Base-by-base conservation (phyloP, 2,888 invertebrate genomes). In the Pseudanteris insignis region DNA sequence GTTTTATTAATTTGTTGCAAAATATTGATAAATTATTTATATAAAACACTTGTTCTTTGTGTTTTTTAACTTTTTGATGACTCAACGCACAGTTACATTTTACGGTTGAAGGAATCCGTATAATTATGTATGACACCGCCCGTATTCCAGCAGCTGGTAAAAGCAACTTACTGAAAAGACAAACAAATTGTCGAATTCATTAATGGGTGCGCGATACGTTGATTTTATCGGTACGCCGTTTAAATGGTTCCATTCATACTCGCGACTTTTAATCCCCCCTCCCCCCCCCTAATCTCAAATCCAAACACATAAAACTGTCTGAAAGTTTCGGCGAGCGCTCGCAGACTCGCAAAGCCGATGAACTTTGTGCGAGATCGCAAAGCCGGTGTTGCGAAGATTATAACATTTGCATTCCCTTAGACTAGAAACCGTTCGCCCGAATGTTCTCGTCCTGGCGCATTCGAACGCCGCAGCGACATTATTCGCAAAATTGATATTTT, bases 401-500 rank as follows among this genome's bases (percentile, higher is more conserved):
- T 34, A 29, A 51, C 41, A 34, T 41, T 54, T 48, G 28, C 54
- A 41, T 51, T 41, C 36, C 15, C 38, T 44, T 33, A 46, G 44
- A 46, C 14, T 11, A 18, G 33, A 44, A 54, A 54, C 24, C 33
- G 38, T 26, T 54, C 38, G 28, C 29, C n/a, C 28, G 18, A 26
- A 18, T 50, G 50, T 50, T 26, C 14, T 33, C 36, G 6, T 40
- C 14, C 10, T 32, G n/a, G 10, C 11, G 32, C 18, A 40, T 32
- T 25, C 13, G 9, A 41, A 34, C 11, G 25, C 12, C 24, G 24
- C 30, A 8, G 30, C 37, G 26, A 26, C 38, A 32, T 47, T 40
- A 40, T 33, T 40, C 12, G 13, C 18, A 6, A 41, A 51, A 51
- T 51, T 51, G 43, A 51, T 51, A 51, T 51, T 43, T 51, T 29